Conservation (phyloP, 2,113 vertebrate species). For the Daphoenositta chrysoptera region DNA sequence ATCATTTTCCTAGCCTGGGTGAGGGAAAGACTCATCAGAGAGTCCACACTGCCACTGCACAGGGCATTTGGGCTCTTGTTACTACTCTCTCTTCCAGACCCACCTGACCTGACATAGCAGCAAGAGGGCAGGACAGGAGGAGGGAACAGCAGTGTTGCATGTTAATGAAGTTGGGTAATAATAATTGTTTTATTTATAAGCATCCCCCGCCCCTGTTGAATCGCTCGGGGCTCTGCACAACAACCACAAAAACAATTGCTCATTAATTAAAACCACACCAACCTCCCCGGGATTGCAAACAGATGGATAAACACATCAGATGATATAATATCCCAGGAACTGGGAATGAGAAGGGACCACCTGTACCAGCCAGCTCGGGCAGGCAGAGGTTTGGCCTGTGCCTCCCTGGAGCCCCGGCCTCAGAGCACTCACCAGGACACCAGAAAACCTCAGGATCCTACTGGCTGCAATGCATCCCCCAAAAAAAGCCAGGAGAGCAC, state of each 20-base stretch:
- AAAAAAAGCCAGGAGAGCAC: neutral
- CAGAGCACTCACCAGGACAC: neutral
- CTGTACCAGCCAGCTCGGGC: neutral
- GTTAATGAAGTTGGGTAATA: conserved; percentile 55
- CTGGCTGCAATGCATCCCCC: neutral
- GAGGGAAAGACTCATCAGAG: neutral
- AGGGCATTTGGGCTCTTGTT: neutral
- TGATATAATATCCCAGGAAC: conserved; percentile 37
- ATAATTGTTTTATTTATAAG: conserved; percentile 57
- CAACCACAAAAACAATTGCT: conserved; percentile 64
- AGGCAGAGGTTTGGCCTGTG: neutral
- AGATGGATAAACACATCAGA: conserved; percentile 53
- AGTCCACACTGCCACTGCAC: neutral
- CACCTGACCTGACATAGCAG: neutral
- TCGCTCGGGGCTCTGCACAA: conserved; percentile 21
- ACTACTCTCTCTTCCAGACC: neutral
- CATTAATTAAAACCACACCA: conserved; percentile 66
- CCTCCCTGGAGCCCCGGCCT: neutral
- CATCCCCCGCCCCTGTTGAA: conserved; percentile 52
- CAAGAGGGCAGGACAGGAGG: neutral
- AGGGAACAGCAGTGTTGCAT: neutral
- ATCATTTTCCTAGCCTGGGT: neutral
- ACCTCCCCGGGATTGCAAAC: conserved; percentile 35
- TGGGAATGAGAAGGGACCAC: conserved; percentile 31
- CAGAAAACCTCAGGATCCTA: neutral